Evolutionary conservation across 2,888 invertebrate species (phyloP).

Genomic region (Lasioglossum marginatum): DNA sequence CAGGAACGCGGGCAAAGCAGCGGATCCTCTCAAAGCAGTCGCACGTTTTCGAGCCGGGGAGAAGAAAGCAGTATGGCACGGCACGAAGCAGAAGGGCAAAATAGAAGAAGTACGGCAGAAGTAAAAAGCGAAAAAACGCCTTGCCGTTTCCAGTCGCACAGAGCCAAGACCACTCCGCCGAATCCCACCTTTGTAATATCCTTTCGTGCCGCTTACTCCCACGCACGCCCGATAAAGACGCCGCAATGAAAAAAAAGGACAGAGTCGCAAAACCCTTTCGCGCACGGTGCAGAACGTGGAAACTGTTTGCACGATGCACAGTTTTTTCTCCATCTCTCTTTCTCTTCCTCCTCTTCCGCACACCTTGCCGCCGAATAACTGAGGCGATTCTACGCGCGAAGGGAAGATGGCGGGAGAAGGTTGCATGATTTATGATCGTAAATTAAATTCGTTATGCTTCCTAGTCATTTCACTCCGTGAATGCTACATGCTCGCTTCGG

Average conservation of each 20-base stretch:
- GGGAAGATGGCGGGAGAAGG: neutral
- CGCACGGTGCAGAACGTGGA: neutral
- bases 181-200: constrained; percentile 58
- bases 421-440: constrained; percentile 2
- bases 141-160: constrained; percentile 43
- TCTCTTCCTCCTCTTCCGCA: neutral
- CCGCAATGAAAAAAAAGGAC: constrained; percentile 7
- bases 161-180: constrained; percentile 34
- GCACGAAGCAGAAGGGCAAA: constrained; percentile 28
- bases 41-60: constrained; percentile 40
- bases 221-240: constrained; percentile 44
- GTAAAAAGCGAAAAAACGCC: constrained; percentile 46
- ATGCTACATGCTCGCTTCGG: neutral
- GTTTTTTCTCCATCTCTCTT: neutral
- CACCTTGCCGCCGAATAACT: neutral
- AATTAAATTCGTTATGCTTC: neutral
- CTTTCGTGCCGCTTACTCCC: constrained; percentile 35
- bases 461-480: neutral
- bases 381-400: neutral
- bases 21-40: constrained; percentile 31
- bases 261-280: constrained; percentile 16
- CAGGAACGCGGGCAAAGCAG: constrained; percentile 14
- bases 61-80: constrained; percentile 15
- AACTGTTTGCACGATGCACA: constrained; percentile 11
- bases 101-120: constrained; percentile 38